Base-by-base conservation (phyloP, 2,888 invertebrate genomes). In the Aplocera efformata region DNA sequence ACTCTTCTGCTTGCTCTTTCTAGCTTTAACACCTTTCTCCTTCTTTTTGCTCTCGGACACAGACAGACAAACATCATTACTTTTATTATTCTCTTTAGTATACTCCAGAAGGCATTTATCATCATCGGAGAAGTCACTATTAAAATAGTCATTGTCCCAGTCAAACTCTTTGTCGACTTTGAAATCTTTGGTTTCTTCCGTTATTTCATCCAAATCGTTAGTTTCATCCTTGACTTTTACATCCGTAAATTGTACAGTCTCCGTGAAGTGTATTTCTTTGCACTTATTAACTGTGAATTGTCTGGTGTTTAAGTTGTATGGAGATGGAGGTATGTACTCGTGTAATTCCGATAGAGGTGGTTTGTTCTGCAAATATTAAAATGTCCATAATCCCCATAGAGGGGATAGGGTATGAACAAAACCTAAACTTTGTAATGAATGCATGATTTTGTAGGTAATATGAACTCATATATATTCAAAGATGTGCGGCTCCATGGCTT, bases 311-410 rank as follows among this genome's bases (percentile, higher is more conserved):
- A 5, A 25, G 2, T n/a, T 11, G 9, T 26, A 34, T 1, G 27
- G 3, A 4, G 31, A 32, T 6, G 10, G 25, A 7, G 50, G 34
- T 1, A 51, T 23, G 22, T 31, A 25, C 21, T 41, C 10, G 5
- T 39, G 22, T 6, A 51, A 10, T 1, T 48, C 37, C 0, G 37
- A 20, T 5, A 48, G 1, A 9, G 38, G 26, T 1, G 17, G 6
- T 32, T 28, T 50, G 10, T 37, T 35, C 50, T 50, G 27, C 10
- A 44, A 29, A 24, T 9, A 25, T 25, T 25, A 5, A 8, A 5
- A 9, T 7, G 5, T 9, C 5, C 1, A 8, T 1, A 5, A 25
- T 7, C 25, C n/a, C n/a, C n/a, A n/a, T n/a, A n/a, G n/a, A n/a
- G n/a, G n/a, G n/a, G n/a, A n/a, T n/a, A n/a, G n/a, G n/a, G n/a